These are phyloP conservation scores for Henicopernis longicauda DNA, from an alignment of 2,113 vertebrate genomes.

Conservation along the genomic window DNA sequence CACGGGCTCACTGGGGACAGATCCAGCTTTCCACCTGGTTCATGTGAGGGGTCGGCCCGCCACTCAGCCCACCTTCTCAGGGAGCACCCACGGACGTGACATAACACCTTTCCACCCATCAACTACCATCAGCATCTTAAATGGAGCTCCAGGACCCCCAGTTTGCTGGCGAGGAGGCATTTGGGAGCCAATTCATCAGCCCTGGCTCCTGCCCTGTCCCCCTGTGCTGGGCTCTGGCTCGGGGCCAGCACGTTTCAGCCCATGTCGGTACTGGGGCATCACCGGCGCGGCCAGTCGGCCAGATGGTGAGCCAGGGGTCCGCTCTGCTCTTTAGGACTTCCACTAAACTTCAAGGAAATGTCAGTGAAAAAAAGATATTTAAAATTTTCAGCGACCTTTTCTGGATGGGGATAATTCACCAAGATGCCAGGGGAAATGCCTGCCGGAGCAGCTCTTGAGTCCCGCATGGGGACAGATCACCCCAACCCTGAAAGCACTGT, in stretches of 20 bases:
- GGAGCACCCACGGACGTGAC: rapidly evolving
- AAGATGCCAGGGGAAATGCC: conserved; percentile 22
- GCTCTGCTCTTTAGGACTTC: neutral
- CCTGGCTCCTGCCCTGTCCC: neutral
- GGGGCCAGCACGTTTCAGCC: neutral
- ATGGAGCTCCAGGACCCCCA: neutral
- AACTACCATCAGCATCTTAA: neutral
- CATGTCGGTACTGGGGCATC: rapidly evolving
- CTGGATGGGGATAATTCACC: neutral
- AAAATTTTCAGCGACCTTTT: conserved; percentile 3
- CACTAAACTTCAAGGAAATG: conserved; percentile 11
- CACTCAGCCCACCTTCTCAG: neutral
- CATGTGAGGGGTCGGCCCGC: rapidly evolving
- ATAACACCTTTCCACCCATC: neutral
- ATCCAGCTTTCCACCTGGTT: neutral
- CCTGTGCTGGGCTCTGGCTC: rapidly evolving
- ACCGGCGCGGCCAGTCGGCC: rapidly evolving
- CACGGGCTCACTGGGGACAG: rapidly evolving
- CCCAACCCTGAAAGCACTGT: neutral
- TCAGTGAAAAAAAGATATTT: neutral
- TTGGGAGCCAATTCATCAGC: neutral
- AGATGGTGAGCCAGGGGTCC: neutral
- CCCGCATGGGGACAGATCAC: neutral
- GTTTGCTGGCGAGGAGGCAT: neutral
- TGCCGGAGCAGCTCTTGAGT: neutral